Base-by-base conservation (phyloP, 2,797 vertebrate species). In the Macropus fuliginosus region DNA sequence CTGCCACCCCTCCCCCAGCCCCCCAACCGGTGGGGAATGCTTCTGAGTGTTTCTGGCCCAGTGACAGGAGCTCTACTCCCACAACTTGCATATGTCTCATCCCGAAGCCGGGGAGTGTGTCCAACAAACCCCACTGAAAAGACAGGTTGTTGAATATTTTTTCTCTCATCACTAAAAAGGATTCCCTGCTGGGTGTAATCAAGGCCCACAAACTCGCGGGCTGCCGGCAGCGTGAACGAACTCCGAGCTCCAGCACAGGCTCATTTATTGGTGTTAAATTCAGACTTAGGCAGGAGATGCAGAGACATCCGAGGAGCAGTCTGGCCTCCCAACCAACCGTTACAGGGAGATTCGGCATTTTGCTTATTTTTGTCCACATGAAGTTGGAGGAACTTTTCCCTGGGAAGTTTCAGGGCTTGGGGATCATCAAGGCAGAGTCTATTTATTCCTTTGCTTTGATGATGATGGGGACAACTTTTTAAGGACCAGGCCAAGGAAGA, bases 151-250 rank as follows among this genome's bases (percentile, higher is more conserved):
- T 98, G 98, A 98, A 97, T 98, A 98, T 97, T 97, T 98, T 98
- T 98, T 98, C 98, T 98, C 98, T 98, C 98, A 98, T 98, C 98
- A 98, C 98, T 93, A 98, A 98, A 98, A 98, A 98, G 98, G 98
- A 98, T 98, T 98, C 98, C 98, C 98, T 98, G 98, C 98, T 99
- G 98, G 98, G 98, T 98, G 98, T 97, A 98, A 98, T 99, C 98
- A 98, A 98, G 98, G 98, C 97, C 98, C 98, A 98, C 97, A 98
- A 98, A 98, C 98, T 96, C 94, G 93, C 95, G 97, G 74, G 96
- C 97, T 97, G 96, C 92, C 98, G 97, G 95, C 97, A 96, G 97
- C 95, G 96, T 95, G 97, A 98, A 97, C 91, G 95, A 87, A 87
- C 74, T 87, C 98, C 52, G 95, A 93, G 97, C 98, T 97, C 95